phyloP scores from a whole-genome alignment of 2,113 vertebrate species.

The Artemisiospiza belli region DNA sequence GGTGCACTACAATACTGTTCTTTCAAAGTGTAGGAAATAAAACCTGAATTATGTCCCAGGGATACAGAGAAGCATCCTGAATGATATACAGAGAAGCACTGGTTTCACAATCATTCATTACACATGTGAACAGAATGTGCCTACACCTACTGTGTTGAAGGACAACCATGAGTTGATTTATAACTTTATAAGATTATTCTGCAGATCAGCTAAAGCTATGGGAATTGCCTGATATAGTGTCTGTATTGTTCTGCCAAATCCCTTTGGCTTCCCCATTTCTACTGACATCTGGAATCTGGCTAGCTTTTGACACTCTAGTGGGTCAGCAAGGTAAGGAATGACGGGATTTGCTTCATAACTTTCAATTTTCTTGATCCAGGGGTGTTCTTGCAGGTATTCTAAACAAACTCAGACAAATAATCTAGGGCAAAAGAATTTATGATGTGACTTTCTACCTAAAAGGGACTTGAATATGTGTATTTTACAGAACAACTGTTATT shows the following conservation, averaged over 20 bases:
- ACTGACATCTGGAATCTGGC: background rate
- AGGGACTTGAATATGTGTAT: background rate
- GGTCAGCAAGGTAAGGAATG: background rate
- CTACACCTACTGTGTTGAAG: background rate
- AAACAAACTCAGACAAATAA: background rate
- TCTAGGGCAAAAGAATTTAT: background rate
- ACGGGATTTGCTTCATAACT: background rate
- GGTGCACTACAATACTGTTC: background rate
- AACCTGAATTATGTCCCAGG: background rate
- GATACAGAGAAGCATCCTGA: background rate
- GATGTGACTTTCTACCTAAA: background rate
- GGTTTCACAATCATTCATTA: background rate
- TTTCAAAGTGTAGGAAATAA: background rate
- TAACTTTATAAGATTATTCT: background rate
- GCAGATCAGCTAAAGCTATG: background rate
- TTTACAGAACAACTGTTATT: background rate
- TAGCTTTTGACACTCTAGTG: background rate
- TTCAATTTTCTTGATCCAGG: background rate
- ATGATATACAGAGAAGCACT: background rate
- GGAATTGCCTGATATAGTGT: background rate
- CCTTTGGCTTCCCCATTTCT: background rate
- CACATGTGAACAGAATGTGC: fast-evolving
- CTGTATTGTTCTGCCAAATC: background rate
- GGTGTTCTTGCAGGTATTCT: background rate
- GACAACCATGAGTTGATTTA: background rate